Percentiles rank a stretch among this genome's conserved stretches.
These are phyloP conservation scores for Hydrolagus colliei DNA, from an alignment of 2,797 vertebrate species.

Conservation along the genomic window DNA sequence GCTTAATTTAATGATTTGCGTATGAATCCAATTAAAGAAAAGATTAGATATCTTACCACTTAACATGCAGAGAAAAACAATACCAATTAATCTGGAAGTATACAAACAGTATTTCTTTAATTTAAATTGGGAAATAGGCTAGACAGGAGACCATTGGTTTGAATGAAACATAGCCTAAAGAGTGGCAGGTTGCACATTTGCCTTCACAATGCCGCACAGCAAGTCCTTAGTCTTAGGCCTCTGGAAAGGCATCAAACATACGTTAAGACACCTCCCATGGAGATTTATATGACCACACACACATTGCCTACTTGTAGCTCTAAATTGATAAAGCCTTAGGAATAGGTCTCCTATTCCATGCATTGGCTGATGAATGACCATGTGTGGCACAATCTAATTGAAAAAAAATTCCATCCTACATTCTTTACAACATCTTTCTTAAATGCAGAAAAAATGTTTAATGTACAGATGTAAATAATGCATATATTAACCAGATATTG, in stretches of 20 bases:
- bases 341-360: no score
- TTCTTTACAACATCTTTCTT: no score
- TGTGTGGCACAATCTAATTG: no score
- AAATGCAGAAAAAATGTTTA: no score
- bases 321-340: no score
- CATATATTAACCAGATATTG: no score
- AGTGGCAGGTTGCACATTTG: not conserved
- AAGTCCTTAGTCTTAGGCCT: not conserved
- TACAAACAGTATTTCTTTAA: not conserved
- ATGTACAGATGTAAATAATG: no score
- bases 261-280: not conserved
- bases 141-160: not conserved
- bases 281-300: not conserved
- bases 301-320: not conserved
- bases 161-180: not conserved
- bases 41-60: not conserved
- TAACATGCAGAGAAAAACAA: not conserved
- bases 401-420: no score
- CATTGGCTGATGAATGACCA: no score
- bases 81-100: not conserved
- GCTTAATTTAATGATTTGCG: not conserved
- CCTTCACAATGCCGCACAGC: not conserved
- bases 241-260: not conserved
- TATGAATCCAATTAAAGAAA: not conserved
- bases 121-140: not conserved